Evolutionary conservation across 2,797 vertebrate genomes (phyloP).

Genomic region (Diplodus sargus): DNA sequence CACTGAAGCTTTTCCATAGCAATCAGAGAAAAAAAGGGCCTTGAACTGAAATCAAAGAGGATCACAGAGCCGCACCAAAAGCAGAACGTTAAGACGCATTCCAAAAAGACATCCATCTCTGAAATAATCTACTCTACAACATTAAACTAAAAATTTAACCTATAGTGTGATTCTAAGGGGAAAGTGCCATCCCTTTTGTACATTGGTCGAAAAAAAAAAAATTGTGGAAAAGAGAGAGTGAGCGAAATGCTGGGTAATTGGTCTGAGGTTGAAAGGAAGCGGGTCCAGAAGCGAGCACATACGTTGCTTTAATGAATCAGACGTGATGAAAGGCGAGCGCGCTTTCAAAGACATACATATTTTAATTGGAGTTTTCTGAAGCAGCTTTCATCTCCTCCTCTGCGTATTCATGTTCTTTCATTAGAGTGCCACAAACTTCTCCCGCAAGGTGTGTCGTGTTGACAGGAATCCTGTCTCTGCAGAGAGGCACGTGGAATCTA

Average conservation of each 20-base stretch:
- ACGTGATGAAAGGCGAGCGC: constrained; percentile 73
- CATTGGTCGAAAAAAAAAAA: constrained; percentile 25
- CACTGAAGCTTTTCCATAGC: constrained; percentile 61
- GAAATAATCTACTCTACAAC: constrained; percentile 26
- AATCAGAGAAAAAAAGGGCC: constrained; percentile 52
- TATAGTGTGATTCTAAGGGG: not conserved
- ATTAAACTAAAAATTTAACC: constrained; percentile 18
- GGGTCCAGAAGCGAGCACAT: constrained; percentile 71
- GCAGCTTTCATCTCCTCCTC: constrained; percentile 64
- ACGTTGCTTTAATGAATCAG: constrained; percentile 78
- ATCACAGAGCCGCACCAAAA: constrained; percentile 37
- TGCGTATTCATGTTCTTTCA: constrained; percentile 50
- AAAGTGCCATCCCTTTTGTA: constrained; percentile 1
- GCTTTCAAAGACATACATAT: constrained; percentile 78
- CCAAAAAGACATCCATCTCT: constrained; percentile 27
- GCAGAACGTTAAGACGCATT: constrained; percentile 37
- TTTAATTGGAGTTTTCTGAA: constrained; percentile 79
- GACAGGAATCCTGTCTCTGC: constrained; percentile 4
- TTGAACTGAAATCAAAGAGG: constrained; percentile 60
- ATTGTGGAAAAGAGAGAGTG: not conserved
- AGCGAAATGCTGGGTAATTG: constrained; percentile 71
- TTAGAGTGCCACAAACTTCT: constrained; percentile 29
- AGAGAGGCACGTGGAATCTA: no score
- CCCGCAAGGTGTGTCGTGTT: constrained; percentile 40
- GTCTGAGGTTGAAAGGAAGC: constrained; percentile 74